Percentiles rank a stretch among this genome's conserved stretches.
phyloP scores from a whole-genome alignment of 2,888 invertebrate species.

The Monoplex corrugatus region DNA sequence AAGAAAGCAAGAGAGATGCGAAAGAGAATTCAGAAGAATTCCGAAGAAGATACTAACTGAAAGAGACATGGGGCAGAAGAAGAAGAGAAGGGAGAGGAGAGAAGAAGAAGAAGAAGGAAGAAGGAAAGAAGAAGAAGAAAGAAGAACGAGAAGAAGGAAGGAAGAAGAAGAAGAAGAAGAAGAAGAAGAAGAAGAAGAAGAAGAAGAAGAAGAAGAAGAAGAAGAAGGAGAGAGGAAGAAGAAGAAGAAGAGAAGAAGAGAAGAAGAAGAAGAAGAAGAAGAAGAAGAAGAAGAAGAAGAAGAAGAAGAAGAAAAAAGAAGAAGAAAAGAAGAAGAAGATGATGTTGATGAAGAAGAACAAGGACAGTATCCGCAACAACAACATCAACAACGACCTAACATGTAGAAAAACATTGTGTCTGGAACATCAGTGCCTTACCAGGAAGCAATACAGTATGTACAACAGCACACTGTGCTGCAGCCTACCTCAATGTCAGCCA shows the following conservation, averaged over 20 bases:
- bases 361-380: too few relatives aligned
- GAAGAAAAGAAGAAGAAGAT: neutral
- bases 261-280: neutral
- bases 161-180: neutral
- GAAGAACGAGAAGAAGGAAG: neutral
- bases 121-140: neutral
- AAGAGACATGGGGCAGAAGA: too few relatives aligned
- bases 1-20: too few relatives aligned
- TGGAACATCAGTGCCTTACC: neutral
- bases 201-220: neutral
- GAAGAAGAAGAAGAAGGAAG: too few relatives aligned
- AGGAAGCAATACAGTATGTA: neutral
- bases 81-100: too few relatives aligned
- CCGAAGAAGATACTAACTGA: too few relatives aligned
- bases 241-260: neutral
- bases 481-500: neutral
- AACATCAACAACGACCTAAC: neutral
- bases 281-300: neutral
- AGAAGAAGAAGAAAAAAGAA: neutral
- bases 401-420: neutral
- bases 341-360: neutral
- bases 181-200: neutral
- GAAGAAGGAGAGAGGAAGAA: neutral
- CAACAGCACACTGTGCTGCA: too few relatives aligned
- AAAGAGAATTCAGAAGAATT: too few relatives aligned